Base-by-base conservation (phyloP, 2,888 invertebrate genomes). In the Amaurobius ferox region DNA sequence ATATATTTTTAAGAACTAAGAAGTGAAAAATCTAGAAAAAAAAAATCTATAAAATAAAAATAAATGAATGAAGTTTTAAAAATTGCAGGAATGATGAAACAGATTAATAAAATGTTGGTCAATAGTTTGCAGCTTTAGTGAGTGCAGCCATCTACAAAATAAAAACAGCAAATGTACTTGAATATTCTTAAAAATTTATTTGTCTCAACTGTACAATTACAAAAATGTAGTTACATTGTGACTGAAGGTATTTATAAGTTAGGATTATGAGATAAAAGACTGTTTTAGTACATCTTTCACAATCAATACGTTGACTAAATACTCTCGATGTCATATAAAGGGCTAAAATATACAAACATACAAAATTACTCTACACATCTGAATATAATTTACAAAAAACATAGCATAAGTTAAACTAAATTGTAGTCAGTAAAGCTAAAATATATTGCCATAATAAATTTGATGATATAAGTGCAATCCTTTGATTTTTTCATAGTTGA, bases 341-440 rank as follows among this genome's bases (percentile, higher is more conserved):
- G 55, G 77, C 77, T 83, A 83, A 83, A 83, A 83, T 83, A 83
- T 83, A 83, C 83, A 83, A 55, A 83, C 70, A 83, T 83, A 83
- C 77, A 83, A 83, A 81, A 83, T 72, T 83, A 83, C 77, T 83
- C 77, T 77, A 83, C 83, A 83, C 81, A 81, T 81, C 81, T 81
- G 74, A 81, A 72, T 81, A 81, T 67, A 81, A 81, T 74, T 67
- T 68, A 81, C 74, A 74, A 81, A 74, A 79, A 81, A 80, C 72
- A 74, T 67, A 81, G 81, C 81, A 81, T 81, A 81, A 81, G 81
- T 74, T 81, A 81, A 80, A 81, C 74, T 81, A 81, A 81, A 74
- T 74, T 68, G 55, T 77, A 74, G 74, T 81, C 81, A 62, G 74
- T 81, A 81, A 81, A 81, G 81, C 81, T 81, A 81, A 81, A 81